Conservation (phyloP, 2,888 invertebrate genomes). For the Graphium colonna region DNA sequence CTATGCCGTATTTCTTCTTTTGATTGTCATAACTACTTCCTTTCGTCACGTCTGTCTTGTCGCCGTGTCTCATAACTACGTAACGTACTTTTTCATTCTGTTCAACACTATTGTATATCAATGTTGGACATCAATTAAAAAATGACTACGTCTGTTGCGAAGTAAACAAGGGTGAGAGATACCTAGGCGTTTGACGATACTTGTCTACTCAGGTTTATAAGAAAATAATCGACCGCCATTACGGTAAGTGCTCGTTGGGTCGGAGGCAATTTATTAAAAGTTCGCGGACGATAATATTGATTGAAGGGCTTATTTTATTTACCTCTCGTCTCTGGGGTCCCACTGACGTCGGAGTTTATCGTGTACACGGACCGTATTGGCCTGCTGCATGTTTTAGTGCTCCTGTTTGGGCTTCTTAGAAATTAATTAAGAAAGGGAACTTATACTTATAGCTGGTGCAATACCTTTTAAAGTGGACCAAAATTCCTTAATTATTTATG, state of each 20-base stretch:
- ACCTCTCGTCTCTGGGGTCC: constrained; percentile 40
- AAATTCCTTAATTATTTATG: no score
- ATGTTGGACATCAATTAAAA: no score
- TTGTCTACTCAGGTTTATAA: constrained; percentile 21
- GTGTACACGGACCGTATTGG: constrained; percentile 8
- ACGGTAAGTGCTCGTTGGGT: constrained; percentile 59
- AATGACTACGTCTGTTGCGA: not conserved
- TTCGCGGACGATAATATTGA: constrained; percentile 59
- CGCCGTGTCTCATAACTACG: no score
- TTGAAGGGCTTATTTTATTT: constrained; percentile 63
- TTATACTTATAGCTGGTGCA: no score
- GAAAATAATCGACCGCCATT: constrained; percentile 39
- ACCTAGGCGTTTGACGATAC: constrained; percentile 21
- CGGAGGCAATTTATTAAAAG: constrained; percentile 69
- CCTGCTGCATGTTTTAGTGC: not conserved
- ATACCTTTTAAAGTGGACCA: no score
- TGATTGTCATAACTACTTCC: no score
- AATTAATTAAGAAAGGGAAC: constrained; percentile 12
- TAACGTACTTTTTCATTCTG: no score
- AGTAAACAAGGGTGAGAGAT: constrained; percentile 18
- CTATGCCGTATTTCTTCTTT: no score
- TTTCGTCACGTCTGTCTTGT: no score
- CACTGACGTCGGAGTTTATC: constrained; percentile 27
- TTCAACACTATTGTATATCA: no score
- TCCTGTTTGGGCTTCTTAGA: constrained; percentile 4